Conservation (phyloP, 1,140 invertebrate genomes). For the Melanaphis sacchari region DNA sequence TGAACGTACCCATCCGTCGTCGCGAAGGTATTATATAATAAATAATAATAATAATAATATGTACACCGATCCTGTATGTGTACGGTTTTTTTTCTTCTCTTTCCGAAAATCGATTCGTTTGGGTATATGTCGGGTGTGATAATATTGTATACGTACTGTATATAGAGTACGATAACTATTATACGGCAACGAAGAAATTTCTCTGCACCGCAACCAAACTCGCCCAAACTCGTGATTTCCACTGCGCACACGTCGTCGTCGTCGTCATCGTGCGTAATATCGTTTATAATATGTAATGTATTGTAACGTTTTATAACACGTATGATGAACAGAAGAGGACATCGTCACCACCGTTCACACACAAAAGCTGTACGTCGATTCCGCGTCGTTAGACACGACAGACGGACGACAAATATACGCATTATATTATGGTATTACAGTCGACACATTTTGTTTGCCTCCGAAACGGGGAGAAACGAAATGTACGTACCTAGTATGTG, state of each 20-base stretch:
- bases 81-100: constrained; percentile 29
- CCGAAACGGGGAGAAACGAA: background rate
- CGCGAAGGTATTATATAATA: background rate
- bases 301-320: background rate
- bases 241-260: background rate
- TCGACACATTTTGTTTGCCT: background rate
- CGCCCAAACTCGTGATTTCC: background rate
- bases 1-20: constrained; percentile 30
- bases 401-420: background rate
- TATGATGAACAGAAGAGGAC: background rate
- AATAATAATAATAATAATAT: background rate
- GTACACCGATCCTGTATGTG: constrained; percentile 29
- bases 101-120: constrained; percentile 50
- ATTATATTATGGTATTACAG: background rate
- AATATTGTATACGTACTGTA: background rate
- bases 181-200: background rate
- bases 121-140: background rate
- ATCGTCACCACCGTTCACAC: background rate
- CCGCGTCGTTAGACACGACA: background rate
- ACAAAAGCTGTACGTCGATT: background rate
- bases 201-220: background rate
- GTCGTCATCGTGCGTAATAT: background rate
- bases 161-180: background rate
- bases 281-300: too few species aligned
- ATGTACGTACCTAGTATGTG: background rate